Evolutionary conservation across 2,113 vertebrate species (phyloP).

Genomic region (Solenodon paradoxus): DNA sequence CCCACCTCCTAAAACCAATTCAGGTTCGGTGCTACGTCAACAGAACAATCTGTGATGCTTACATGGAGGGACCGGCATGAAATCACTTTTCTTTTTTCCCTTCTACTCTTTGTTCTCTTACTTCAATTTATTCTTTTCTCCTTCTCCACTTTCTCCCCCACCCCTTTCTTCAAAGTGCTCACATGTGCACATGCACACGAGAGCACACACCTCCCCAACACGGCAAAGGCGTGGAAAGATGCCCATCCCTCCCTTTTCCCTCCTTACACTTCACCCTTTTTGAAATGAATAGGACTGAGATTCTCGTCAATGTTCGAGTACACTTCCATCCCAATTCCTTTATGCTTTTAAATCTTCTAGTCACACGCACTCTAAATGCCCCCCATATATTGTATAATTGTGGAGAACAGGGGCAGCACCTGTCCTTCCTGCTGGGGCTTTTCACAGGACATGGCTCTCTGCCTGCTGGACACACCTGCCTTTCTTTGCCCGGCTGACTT

Average conservation of each 20-base stretch:
- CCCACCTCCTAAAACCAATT: neutral
- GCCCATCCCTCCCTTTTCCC: neutral
- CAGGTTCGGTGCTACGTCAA: neutral
- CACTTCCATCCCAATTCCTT: neutral
- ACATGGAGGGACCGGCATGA: neutral
- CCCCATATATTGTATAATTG: neutral
- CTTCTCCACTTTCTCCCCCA: neutral
- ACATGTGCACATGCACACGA: neutral
- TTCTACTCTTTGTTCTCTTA: neutral
- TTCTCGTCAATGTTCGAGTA: neutral
- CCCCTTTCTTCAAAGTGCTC: neutral
- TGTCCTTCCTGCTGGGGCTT: neutral
- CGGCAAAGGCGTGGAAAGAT: neutral
- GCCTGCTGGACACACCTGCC: neutral
- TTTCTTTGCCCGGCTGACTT: neutral
- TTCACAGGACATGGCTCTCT: neutral
- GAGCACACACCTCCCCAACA: neutral
- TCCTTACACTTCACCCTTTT: neutral
- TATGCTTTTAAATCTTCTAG: neutral
- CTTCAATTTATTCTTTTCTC: neutral
- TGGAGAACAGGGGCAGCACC: neutral
- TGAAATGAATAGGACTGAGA: neutral
- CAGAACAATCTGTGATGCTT: neutral
- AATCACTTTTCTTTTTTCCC: neutral
- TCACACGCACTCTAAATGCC: neutral